Conservation (phyloP, 2,113 vertebrate species). For the Meriones unguiculatus region DNA sequence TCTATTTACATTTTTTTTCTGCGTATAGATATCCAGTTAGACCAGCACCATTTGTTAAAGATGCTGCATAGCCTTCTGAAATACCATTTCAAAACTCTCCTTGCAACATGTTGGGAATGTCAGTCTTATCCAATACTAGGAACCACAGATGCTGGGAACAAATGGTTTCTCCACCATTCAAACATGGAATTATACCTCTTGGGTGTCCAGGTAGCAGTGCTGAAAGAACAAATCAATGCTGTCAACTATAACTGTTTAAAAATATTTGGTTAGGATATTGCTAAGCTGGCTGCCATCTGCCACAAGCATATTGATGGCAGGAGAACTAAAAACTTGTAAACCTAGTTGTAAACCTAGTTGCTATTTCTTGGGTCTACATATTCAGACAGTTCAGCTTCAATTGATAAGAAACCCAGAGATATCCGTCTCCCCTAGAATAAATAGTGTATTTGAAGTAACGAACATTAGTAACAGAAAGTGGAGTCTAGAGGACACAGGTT, state of each 20-base stretch:
- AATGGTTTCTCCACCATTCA: neutral
- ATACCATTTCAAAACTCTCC: neutral
- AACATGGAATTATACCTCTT: neutral
- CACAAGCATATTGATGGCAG: neutral
- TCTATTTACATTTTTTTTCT: no score
- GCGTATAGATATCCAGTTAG: no score
- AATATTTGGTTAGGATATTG: neutral
- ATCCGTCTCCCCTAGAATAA: slow-evolving; percentile 51
- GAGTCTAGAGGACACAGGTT: neutral
- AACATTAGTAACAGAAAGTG: neutral
- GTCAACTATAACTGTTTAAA: neutral
- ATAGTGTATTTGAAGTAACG: neutral
- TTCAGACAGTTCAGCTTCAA: neutral
- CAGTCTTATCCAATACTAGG: neutral
- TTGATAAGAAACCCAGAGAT: neutral
- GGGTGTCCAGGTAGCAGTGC: neutral
- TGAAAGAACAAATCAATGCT: neutral
- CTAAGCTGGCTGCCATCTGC: neutral
- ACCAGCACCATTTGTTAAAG: no score
- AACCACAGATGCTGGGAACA: neutral
- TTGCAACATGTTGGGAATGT: neutral
- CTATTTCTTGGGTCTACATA: neutral
- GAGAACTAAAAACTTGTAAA: slow-evolving; percentile 12
- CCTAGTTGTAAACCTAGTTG: neutral
- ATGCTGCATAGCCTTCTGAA: neutral